Evolutionary conservation across 2,888 invertebrate species (phyloP).

Genomic region (Melanchra persicariae): DNA sequence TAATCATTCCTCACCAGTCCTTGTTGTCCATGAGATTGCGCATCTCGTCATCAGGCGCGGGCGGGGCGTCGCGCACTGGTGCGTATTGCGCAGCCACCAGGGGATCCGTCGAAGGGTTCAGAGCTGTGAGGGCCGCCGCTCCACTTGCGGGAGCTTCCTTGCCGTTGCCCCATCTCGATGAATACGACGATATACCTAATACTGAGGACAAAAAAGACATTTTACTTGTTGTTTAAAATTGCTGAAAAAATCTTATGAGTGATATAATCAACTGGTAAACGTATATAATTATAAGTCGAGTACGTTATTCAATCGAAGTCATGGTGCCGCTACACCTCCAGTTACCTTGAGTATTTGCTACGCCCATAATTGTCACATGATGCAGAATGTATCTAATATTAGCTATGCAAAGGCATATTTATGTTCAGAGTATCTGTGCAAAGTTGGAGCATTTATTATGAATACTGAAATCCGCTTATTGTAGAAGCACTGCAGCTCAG

Average conservation of each 20-base stretch:
- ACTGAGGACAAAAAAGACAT: constrained; percentile 22
- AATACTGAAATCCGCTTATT: constrained; percentile 6
- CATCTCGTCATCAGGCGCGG: constrained; percentile 92
- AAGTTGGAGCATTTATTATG: constrained; percentile 40
- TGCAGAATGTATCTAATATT: constrained; percentile 33
- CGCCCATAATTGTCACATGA: constrained; percentile 39
- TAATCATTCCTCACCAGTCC: constrained; percentile 90
- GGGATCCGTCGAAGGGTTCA: constrained; percentile 94
- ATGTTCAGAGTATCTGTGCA: constrained; percentile 14
- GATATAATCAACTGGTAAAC: constrained; percentile 1
- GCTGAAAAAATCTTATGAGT: not conserved
- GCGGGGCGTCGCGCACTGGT: constrained; percentile 93
- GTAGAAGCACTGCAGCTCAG: constrained; percentile 10
- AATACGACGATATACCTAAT: constrained; percentile 85
- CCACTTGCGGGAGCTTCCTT: constrained; percentile 89
- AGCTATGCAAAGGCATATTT: constrained; percentile 35
- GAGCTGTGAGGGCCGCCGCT: constrained; percentile 91
- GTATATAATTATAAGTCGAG: not conserved
- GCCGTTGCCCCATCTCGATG: constrained; percentile 86
- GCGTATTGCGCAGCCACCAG: constrained; percentile 94
- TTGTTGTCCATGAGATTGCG: constrained; percentile 95
- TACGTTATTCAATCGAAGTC: constrained; percentile 10
- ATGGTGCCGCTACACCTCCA: constrained; percentile 11
- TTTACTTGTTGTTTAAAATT: not conserved
- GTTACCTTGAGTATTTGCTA: constrained; percentile 46